Base-by-base conservation (phyloP, 1,140 invertebrate species). In the Whitmania pigra region DNA sequence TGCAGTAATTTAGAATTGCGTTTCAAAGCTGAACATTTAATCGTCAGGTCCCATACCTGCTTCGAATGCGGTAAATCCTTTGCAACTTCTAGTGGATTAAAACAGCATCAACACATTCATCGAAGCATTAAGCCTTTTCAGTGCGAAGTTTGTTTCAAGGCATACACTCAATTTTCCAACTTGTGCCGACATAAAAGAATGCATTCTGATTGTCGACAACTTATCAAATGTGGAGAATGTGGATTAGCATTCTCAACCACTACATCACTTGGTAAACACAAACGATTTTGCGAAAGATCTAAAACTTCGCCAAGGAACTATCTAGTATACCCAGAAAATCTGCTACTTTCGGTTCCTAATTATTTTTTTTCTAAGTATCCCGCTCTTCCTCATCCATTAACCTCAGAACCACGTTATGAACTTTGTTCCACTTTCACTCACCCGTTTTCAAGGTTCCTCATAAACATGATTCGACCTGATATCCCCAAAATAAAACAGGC, bases 151-250 rank as follows among this genome's bases (percentile, higher is more conserved):
- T 83, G 83, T 81, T 87, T 88, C 73, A 89, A 93, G 87, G 88
- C 94, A 0, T 99, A 99, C 84, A 99, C 97, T 0, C 97, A 99
- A 84, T 99, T 99, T 82, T 98, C 95, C 18, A 99, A 99, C 82
- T 85, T 99, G 76, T 99, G 97, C 80, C 89, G 97, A 22, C 97
- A 99, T 84, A 97, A 96, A 80, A 91, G 96, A 74, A 97, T 98
- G 92, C 97, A 99, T 83, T 88, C 89, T 67, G 89, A 91, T 78
- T 85, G 84, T 76, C 79, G 81, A 0, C 81, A 81, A 72, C 81
- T 82, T 74, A 80, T 81, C 69, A 82, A 93, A 83, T 97, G 94
- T 83, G 87, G 86, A 76, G 93, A 94, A 85, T 97, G 94, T 80
- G 88, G 88, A 13, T 90, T 94, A 78, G 88, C 89, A n/a, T 97